A percentile compares a stretch with the other conserved stretches of the same genome.
phyloP scores from a whole-genome alignment of 2,888 invertebrate species.

The Scotopteryx bipunctaria region DNA sequence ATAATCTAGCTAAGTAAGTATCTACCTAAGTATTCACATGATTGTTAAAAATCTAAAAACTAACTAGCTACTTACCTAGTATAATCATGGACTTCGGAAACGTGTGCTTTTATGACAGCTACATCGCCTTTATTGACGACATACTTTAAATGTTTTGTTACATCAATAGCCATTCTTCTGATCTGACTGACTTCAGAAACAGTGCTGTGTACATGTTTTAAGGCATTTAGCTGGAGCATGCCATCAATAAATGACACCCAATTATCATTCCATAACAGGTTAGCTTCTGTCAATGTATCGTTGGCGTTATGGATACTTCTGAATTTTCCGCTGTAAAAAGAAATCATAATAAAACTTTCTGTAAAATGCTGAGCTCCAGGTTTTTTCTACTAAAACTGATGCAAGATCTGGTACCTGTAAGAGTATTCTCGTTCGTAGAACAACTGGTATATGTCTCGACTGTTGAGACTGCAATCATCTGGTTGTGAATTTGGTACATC shows the following conservation, averaged over 20 bases:
- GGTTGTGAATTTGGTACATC: not conserved
- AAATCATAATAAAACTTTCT: not conserved
- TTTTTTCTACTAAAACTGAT: too few species aligned
- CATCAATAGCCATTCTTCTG: constrained; percentile 40
- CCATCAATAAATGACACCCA: constrained; percentile 93
- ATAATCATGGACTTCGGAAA: constrained; percentile 26
- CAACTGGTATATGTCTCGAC: constrained; percentile 21
- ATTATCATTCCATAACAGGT: constrained; percentile 86
- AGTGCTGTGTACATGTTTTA: constrained; percentile 83
- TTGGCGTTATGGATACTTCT: constrained; percentile 42
- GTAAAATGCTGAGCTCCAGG: not conserved
- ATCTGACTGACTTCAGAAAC: constrained; percentile 84
- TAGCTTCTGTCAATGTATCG: constrained; percentile 46
- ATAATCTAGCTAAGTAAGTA: too few species aligned
- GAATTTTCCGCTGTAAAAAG: constrained; percentile 49
- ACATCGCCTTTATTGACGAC: constrained; percentile 5
- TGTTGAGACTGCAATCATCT: not conserved
- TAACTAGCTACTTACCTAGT: constrained; percentile 36
- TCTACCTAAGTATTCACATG: too few species aligned
- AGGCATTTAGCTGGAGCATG: constrained; percentile 88
- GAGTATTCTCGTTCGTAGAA: constrained; percentile 22
- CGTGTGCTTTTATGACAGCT: constrained; percentile 30
- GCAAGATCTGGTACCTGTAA: constrained; percentile 19
- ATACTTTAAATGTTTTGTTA: constrained; percentile 31
- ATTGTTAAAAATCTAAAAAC: too few species aligned